Evolutionary conservation across 2,888 invertebrate genomes (phyloP), one percentile per base, ranked within the genome.

Genomic region (Heliconius cydno): DNA sequence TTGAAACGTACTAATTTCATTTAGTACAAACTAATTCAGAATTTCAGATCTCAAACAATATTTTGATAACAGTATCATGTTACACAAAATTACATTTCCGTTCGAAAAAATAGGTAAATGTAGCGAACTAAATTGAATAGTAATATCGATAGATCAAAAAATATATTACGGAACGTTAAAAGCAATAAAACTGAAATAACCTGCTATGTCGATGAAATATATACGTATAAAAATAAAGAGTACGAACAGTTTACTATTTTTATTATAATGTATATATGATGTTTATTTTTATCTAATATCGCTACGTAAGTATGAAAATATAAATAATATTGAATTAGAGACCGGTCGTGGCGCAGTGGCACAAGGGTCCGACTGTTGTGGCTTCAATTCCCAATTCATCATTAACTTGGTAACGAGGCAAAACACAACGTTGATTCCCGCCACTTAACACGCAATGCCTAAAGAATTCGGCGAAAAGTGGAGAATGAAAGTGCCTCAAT

Each of bases 101-200:
- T n/a, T 30, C 19, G 30, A n/a, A 72, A 34, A 57, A 30, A 57
- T 22, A 30, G 72, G 30, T 57, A 57, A 34, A 72, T 72, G 72
- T 57, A 72, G 57, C 72, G 72, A 34, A 57, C 19, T 72, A 72
- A 72, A 72, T 72, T 72, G 57, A 72, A 72, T 57, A 72, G 52
- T 57, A 57, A 72, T 72, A 57, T 30, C 57, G 30, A 57, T 57
- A 57, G 22, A 72, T 72, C 72, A 34, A 72, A 72, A 72, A 72
- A 57, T 22, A 34, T 57, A 34, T 57, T 30, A 72, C 57, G 57
- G 57, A 13, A 57, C 57, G 30, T 52, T 71, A 30, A n/a, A 34
- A 19, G 72, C 72, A 22, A 72, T 72, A 52, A 72, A 72, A 52
- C 52, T 57, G 52, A 52, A 28, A 72, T 57, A 30, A 28, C 25